Evolutionary conservation across 2,888 invertebrate genomes (phyloP), one percentile per base, ranked within the genome.

Genomic region (Xestia c-nigrum): DNA sequence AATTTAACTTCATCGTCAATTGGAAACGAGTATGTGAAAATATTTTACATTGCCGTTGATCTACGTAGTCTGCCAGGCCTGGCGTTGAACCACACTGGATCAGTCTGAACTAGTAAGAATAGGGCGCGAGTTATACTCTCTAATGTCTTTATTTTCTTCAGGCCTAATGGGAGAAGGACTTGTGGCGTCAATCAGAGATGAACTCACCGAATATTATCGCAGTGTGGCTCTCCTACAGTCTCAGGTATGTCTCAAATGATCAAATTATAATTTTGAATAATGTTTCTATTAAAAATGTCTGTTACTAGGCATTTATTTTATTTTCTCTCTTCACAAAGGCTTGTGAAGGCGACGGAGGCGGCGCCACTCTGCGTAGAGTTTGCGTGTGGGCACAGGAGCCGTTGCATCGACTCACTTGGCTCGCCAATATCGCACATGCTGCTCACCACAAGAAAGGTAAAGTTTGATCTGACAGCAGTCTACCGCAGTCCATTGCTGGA

Each of bases 151-250:
- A 1, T 47, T 67, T 76, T 78, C 87, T 91, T 86, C 91, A 93
- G 99, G 99, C 67, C 95, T 98, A 73, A 98, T 98, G 93, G 98
- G 98, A 4, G 98, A 99, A 95, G 99, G 99, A 72, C 97, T 99
- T 85, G 98, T 99, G 74, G 97, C 98, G 4, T 98, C 98, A 5
- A 96, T 99, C 76, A 98, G 98, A 89, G 98, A 98, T 77, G 99
- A 99, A 93, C 95, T 99, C 21, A 98, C 98, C 0, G 98, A 98
- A 90, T 99, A 99, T 94, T 99, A 99, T 93, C 97, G 99, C 84
- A 97, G 99, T 87, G 97, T 99, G 76, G 99, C 99, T 1, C 96
- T 98, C 72, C 96, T 99, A 72, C 99, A 99, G 93, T 98, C 99
- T 73, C 98, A 98, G 97, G 98, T 99, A 90, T 63, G 19, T 55